Base-by-base conservation (phyloP, 2,113 vertebrate species). In the Cebus imitator region DNA sequence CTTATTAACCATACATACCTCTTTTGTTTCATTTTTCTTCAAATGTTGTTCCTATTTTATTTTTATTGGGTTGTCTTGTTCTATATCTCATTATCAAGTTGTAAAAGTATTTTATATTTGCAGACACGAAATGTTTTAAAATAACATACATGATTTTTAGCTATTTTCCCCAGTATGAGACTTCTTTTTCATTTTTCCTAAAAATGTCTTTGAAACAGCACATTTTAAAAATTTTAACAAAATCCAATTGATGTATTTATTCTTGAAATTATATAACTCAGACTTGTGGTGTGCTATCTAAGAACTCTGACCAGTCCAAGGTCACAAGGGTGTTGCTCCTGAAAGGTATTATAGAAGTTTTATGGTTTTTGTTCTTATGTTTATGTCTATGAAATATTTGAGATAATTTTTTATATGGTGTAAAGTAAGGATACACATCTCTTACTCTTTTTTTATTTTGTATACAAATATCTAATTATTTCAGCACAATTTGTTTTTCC, bases 1-100 rank as follows among this genome's bases (percentile, higher is more conserved):
- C 4, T 64, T 61, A 37, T 21, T 21, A 16, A 37, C 3, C 6
- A 58, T 2, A 23, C 4, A 6, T 1, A 4, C 25, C 5, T 27
- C 30, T 76, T 57, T 8, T 25, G n/a, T 21, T 76, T 6, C 40
- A 1, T 18, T 6, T 37, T 92, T 52, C 55, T 35, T 43, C 40
- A n/a, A 72, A 2, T 79, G 17, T 57, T 52, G 4, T 66, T 57
- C 8, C 32, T 18, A 9, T 25, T 25, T 75, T 18, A 23, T 81
- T 37, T 87, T 72, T 50, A 43, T 12, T 45, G 43, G 8, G 3
- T 32, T n/a, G 8, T 66, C 75, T 66, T 40, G 61, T 32, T 64
- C 61, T 32, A 32, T 30, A 11, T 64, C 27, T 14, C 27, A 52
- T 9, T 35, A 50, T 37, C 40, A 3, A 70, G 0, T 55, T 68